These are phyloP conservation scores for Limosa lapponica DNA, from an alignment of 2,797 vertebrate genomes.

Conservation along the genomic window DNA sequence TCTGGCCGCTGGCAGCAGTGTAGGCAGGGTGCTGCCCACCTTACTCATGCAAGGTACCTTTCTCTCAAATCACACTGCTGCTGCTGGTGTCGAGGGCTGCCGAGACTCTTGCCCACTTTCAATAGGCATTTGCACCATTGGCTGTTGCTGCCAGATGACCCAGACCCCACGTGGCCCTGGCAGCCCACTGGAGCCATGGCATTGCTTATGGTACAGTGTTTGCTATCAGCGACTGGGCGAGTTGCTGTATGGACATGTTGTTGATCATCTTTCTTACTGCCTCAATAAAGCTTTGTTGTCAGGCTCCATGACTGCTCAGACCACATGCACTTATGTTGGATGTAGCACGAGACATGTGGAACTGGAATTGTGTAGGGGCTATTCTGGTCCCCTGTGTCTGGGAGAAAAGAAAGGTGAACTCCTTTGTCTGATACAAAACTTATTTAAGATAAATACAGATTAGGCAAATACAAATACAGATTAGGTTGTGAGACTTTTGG, in stretches of 20 bases:
- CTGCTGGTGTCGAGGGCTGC: neutral
- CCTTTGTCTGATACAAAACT: neutral
- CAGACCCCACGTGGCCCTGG: neutral
- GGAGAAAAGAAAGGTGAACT: neutral
- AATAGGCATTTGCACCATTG: neutral
- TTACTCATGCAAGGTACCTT: rapidly evolving
- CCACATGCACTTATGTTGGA: neutral
- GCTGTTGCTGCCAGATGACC: neutral
- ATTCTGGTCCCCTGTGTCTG: neutral
- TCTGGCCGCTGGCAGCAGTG: rapidly evolving
- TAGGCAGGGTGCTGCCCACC: too few species aligned
- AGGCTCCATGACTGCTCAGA: neutral
- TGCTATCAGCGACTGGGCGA: rapidly evolving
- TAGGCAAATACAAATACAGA: neutral
- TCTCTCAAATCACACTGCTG: neutral
- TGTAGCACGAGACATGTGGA: rapidly evolving
- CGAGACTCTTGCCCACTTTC: rapidly evolving
- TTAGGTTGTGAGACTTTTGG: neutral
- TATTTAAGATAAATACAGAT: neutral
- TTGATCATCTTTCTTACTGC: neutral
- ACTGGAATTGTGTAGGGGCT: neutral
- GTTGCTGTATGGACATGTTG: rapidly evolving
- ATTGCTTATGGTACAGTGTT: neutral
- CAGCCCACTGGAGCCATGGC: neutral
- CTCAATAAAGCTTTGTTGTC: neutral